phyloP scores from a whole-genome alignment of 2,888 invertebrate genomes.

The Argyresthia goedartella region DNA sequence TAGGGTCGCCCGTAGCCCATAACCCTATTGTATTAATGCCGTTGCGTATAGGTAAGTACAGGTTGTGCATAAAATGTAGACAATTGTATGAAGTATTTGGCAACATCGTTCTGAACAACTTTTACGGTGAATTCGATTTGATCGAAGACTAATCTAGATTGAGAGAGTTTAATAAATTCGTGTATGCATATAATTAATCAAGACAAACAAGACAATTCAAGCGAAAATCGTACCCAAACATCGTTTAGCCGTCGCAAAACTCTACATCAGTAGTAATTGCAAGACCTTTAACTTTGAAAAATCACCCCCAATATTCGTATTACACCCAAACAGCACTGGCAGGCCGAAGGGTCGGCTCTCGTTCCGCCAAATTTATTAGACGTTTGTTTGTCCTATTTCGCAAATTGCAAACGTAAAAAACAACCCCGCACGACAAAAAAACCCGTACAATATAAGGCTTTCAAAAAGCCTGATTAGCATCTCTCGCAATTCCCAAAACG shows the following conservation, averaged over 20 bases:
- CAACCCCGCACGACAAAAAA: conserved; percentile 11
- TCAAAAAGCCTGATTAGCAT: conserved; percentile 59
- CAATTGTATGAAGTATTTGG: no score
- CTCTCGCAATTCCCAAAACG: conserved; percentile 49
- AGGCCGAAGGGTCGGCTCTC: conserved; percentile 2
- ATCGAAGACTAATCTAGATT: no score
- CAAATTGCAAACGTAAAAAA: conserved; percentile 28
- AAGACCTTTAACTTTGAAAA: conserved; percentile 5
- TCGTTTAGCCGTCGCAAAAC: no score
- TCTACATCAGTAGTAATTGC: not conserved
- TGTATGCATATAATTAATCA: no score
- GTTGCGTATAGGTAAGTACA: not conserved
- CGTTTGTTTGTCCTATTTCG: conserved; percentile 24
- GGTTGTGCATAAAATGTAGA: no score
- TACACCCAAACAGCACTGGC: not conserved
- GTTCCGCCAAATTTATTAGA: conserved; percentile 25
- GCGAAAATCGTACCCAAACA: no score
- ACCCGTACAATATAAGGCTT: not conserved
- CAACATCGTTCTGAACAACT: no score
- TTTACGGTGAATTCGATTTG: no score
- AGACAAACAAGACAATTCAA: no score
- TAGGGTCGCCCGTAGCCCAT: no score
- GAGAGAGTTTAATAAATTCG: no score
- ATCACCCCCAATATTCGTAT: not conserved
- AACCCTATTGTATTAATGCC: not conserved